Percentiles rank a stretch among this genome's conserved stretches.
phyloP scores from a whole-genome alignment of 1,140 invertebrate genomes.

The Bombus vancouverensis region DNA sequence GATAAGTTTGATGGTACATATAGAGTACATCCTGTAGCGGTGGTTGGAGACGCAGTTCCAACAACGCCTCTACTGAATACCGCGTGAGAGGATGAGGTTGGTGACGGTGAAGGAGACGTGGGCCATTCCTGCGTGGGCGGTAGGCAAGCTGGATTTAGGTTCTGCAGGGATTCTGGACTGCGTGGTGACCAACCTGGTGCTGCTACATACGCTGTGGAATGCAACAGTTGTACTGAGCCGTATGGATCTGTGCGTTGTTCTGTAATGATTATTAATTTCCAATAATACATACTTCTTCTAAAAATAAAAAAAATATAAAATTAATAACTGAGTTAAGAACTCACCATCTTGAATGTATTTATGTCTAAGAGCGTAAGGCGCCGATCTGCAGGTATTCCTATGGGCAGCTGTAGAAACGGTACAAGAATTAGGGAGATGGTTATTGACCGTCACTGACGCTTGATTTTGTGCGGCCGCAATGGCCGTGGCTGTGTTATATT shows the following conservation, averaged over 20 bases:
- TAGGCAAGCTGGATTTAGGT: constrained; percentile 57
- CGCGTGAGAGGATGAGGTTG: constrained; percentile 73
- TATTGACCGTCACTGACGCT: constrained; percentile 71
- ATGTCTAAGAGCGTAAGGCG: constrained; percentile 79
- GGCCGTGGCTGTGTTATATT: constrained; percentile 76
- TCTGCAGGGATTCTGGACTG: constrained; percentile 75
- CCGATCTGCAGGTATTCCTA: constrained; percentile 77
- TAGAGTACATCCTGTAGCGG: constrained; percentile 72
- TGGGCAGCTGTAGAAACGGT: constrained; percentile 76
- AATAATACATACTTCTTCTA: not conserved
- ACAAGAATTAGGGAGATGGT: constrained; percentile 75
- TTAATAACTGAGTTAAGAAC: not conserved
- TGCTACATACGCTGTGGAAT: constrained; percentile 79
- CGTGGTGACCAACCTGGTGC: constrained; percentile 77
- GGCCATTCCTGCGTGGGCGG: constrained; percentile 76
- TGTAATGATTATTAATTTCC: constrained; percentile 40
- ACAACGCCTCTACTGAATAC: constrained; percentile 63
- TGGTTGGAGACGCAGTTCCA: constrained; percentile 64
- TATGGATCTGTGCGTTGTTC: constrained; percentile 79
- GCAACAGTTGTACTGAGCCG: constrained; percentile 77
- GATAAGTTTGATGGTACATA: constrained; percentile 75
- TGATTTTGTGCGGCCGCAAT: constrained; percentile 79
- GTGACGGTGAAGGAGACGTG: constrained; percentile 77
- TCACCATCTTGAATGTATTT: constrained; percentile 81
- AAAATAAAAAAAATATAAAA: not conserved